These are phyloP conservation scores for Dysidea cf. avara DNA, from an alignment of 37 sponge, comb jelly and placozoan genomes.

Conservation along the genomic window DNA sequence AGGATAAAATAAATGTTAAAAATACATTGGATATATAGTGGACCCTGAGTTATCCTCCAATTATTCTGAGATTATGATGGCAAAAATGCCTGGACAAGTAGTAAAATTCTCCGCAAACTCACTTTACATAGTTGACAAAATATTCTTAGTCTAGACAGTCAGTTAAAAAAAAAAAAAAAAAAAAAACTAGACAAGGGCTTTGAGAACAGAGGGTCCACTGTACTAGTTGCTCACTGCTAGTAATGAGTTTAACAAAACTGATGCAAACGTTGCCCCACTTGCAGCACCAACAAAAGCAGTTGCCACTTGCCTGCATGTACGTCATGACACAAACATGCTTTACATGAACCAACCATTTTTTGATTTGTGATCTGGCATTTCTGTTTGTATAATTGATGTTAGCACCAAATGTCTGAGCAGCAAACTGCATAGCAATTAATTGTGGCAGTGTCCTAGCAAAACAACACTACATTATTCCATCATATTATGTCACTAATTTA, in stretches of 20 bases:
- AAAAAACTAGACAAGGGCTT: too few relatives aligned
- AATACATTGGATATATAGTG: neutral
- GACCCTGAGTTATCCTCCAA: too few relatives aligned
- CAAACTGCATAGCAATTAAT: slow-evolving; percentile 72
- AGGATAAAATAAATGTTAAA: neutral
- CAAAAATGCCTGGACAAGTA: too few relatives aligned
- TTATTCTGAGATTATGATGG: too few relatives aligned
- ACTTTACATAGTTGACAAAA: too few relatives aligned
- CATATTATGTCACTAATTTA: slow-evolving; percentile 12
- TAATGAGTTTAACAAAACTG: slow-evolving; percentile 46
- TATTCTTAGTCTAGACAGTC: too few relatives aligned
- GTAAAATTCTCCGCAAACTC: too few relatives aligned
- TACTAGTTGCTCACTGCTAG: too few relatives aligned
- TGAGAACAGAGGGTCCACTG: too few relatives aligned
- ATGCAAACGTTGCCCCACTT: slow-evolving; percentile 44
- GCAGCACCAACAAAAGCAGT: slow-evolving; percentile 56
- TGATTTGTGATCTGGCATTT: slow-evolving; percentile 76
- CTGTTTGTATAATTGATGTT: slow-evolving; percentile 93
- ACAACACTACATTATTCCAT: too few relatives aligned
- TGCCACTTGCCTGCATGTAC: slow-evolving; percentile 39
- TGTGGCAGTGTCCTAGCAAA: slow-evolving; percentile 64
- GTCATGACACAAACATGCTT: too few relatives aligned
- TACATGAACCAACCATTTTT: slow-evolving; percentile 26
- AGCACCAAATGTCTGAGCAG: slow-evolving; percentile 96
- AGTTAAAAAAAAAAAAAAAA: too few relatives aligned